Evolutionary conservation across 2,888 invertebrate genomes (phyloP).

Genomic region (Ditylenchus weischeri): DNA sequence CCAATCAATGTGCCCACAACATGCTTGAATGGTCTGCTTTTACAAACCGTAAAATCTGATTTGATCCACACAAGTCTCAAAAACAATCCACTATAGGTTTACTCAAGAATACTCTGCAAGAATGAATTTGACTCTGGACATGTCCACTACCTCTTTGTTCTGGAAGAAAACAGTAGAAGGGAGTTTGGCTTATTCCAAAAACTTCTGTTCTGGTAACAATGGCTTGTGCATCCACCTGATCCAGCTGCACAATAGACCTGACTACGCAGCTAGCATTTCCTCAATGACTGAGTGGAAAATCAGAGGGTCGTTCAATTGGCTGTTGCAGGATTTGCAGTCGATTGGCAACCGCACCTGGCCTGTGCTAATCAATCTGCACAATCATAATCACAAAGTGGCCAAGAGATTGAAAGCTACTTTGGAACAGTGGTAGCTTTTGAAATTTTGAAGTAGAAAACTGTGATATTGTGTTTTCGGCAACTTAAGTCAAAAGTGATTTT

Average conservation of each 20-base stretch:
- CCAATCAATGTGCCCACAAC: conserved; percentile 38
- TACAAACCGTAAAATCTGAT: too few species aligned
- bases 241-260: conserved; percentile 56
- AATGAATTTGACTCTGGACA: conserved; percentile 40
- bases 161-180: conserved; percentile 45
- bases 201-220: conserved; percentile 41
- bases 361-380: conserved; percentile 39
- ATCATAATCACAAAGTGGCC: conserved; percentile 29
- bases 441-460: too few species aligned
- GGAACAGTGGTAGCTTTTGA: conserved; percentile 23
- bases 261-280: conserved; percentile 38
- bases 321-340: conserved; percentile 29
- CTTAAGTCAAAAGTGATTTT: too few species aligned
- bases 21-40: conserved; percentile 37
- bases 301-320: conserved; percentile 36
- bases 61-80: too few species aligned
- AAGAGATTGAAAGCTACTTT: conserved; percentile 26
- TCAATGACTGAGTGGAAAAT: conserved; percentile 32
- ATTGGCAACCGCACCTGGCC: conserved; percentile 31
- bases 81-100: conserved; percentile 35
- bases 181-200: conserved; percentile 49
- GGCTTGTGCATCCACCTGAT: conserved; percentile 51
- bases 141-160: conserved; percentile 26
- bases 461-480: too few species aligned
- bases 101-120: conserved; percentile 41